phyloP scores from a whole-genome alignment of 2,113 vertebrate genomes.

The Regulus satrapa region DNA sequence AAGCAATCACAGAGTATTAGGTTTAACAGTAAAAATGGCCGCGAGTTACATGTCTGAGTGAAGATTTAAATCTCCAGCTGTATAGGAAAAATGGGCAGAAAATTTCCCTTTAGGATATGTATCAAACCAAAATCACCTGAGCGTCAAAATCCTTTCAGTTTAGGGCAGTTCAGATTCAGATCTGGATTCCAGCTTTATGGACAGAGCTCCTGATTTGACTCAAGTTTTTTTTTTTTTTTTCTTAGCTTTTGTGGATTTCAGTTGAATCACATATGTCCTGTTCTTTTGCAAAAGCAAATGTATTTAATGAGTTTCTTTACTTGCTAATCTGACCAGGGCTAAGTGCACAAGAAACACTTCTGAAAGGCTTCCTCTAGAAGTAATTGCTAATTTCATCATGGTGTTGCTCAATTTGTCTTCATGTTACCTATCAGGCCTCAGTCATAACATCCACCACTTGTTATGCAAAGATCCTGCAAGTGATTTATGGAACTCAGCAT shows the following conservation, averaged over 20 bases:
- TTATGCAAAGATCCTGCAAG: neutral
- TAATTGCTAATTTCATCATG: neutral
- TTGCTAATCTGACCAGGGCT: neutral
- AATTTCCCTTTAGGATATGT: neutral
- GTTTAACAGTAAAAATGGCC: neutral
- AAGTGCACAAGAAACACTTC: neutral
- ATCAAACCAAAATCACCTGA: neutral
- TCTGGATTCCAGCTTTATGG: neutral
- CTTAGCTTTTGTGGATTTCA: neutral
- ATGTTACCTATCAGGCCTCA: neutral
- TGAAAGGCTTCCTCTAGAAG: neutral
- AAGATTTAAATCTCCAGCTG: neutral
- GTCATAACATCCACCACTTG: neutral
- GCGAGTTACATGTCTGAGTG: neutral
- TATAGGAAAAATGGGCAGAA: neutral
- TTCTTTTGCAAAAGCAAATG: neutral
- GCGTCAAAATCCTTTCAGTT: neutral
- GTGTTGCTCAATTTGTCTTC: neutral
- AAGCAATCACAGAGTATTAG: neutral
- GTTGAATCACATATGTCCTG: neutral
- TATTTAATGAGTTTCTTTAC: neutral
- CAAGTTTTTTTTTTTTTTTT: neutral
- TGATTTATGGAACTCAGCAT: neutral
- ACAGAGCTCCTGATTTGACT: neutral
- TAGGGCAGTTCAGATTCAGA: neutral